Conservation (phyloP, 2,797 vertebrate species). For the Sphenopsis melanotis region DNA sequence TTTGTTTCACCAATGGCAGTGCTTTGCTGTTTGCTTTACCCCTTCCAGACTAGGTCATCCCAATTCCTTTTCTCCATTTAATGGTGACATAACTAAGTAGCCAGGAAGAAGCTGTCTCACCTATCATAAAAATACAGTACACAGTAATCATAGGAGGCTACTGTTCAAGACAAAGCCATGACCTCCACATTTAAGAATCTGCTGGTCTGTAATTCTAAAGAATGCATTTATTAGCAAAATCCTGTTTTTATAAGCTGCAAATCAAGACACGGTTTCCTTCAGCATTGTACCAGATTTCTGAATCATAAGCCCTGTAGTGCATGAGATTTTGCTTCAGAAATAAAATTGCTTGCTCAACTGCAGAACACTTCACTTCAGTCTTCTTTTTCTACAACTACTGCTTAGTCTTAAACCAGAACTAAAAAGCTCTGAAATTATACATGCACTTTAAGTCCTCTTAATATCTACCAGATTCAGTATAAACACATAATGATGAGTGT, state of each 20-base stretch:
- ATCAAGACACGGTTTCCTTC: conserved; percentile 10
- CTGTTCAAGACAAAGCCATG: not conserved
- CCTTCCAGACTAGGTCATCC: not conserved
- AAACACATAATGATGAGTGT: not conserved
- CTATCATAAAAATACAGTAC: not conserved
- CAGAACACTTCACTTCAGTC: not conserved
- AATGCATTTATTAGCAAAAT: not conserved
- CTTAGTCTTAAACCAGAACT: not conserved
- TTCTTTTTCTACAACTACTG: not conserved
- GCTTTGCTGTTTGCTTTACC: not conserved
- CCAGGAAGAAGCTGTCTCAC: conserved; percentile 1
- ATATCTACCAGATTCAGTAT: not conserved
- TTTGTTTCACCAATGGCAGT: not conserved
- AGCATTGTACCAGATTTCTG: not conserved
- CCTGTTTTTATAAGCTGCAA: not conserved
- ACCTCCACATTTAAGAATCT: not conserved
- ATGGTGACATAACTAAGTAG: not conserved
- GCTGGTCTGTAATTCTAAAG: conserved; percentile 6
- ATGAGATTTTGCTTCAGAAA: not conserved
- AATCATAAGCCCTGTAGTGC: not conserved
- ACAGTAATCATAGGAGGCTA: not conserved
- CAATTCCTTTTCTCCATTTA: not conserved
- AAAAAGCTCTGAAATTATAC: not conserved
- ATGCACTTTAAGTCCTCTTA: not conserved
- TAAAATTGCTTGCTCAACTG: not conserved